These are phyloP conservation scores for Ptychadena robeensis DNA, from an alignment of 2,797 vertebrate genomes.

Conservation along the genomic window DNA sequence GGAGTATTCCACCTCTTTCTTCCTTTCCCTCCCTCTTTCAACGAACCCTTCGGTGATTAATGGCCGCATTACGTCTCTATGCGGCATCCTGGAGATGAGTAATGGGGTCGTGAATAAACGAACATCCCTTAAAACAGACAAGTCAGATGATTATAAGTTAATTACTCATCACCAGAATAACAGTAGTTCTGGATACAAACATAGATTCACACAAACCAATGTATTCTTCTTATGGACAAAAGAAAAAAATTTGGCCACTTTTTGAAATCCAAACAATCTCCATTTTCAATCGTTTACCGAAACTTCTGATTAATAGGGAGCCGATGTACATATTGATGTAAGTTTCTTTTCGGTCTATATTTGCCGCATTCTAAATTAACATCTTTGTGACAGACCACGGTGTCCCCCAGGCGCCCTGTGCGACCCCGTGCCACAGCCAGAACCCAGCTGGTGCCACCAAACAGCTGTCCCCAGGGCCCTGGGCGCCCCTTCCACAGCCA, in stretches of 20 bases:
- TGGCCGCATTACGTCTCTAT: slow-evolving; percentile 43
- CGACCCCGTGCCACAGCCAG: too few relatives aligned
- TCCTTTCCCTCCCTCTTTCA: neutral
- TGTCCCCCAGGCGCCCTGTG: too few relatives aligned
- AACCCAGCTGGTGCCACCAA: too few relatives aligned
- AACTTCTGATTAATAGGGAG: neutral
- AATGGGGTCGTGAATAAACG: slow-evolving; percentile 47
- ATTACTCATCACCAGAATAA: slow-evolving; percentile 43
- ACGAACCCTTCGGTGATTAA: slow-evolving; percentile 33
- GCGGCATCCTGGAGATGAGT: slow-evolving; percentile 44
- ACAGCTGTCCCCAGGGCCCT: too few relatives aligned
- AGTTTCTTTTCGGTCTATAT: neutral
- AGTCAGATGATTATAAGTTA: slow-evolving; percentile 40
- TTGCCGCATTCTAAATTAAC: neutral
- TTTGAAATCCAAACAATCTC: neutral
- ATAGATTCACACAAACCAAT: too few relatives aligned
- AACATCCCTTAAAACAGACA: slow-evolving; percentile 52
- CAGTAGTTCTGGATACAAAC: neutral
- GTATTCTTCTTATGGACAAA: neutral
- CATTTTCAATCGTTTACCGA: neutral
- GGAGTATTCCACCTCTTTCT: neutral
- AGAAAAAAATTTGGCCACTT: neutral
- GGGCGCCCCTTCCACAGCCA: too few relatives aligned
- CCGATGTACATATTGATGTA: neutral
- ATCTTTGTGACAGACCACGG: too few relatives aligned